These are phyloP conservation scores for Protonemura montana DNA, from an alignment of 2,888 invertebrate genomes.

Conservation along the genomic window DNA sequence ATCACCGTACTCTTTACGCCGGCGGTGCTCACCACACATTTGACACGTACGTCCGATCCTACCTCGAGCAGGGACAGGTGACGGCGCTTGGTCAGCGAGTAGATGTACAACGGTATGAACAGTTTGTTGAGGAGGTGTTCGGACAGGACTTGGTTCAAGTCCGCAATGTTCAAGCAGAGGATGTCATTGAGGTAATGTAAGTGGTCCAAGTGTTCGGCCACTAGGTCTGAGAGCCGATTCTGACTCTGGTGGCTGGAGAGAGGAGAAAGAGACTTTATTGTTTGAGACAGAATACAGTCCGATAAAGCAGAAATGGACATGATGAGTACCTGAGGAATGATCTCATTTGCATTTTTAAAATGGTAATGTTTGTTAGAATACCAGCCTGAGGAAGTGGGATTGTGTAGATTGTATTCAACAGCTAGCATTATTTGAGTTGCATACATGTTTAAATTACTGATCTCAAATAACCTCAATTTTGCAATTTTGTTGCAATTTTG, in stretches of 20 bases:
- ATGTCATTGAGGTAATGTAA: slow-evolving; percentile 98
- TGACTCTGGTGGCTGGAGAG: slow-evolving; percentile 88
- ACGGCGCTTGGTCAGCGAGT: slow-evolving; percentile 73
- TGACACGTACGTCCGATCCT: slow-evolving; percentile 40
- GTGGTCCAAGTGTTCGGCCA: slow-evolving; percentile 97
- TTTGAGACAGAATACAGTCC: no score
- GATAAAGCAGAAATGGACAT: no score
- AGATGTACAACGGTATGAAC: slow-evolving; percentile 91
- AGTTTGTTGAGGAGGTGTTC: slow-evolving; percentile 93
- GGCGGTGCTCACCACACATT: neutral
- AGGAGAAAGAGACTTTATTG: slow-evolving; percentile 49
- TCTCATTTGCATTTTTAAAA: no score
- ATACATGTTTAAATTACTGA: no score
- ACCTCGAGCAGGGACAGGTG: slow-evolving; percentile 52
- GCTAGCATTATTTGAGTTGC: no score
- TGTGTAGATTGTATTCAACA: no score
- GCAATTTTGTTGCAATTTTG: no score
- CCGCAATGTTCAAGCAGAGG: slow-evolving; percentile 87
- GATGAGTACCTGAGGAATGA: no score
- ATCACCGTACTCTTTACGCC: neutral
- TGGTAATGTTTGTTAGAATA: no score
- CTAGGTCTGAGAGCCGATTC: slow-evolving; percentile 88
- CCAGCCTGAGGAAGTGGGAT: no score
- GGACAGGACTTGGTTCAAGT: slow-evolving; percentile 91
- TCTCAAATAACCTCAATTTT: no score